phyloP scores from a whole-genome alignment of 2,113 vertebrate genomes.

The Nesospiza acunhae region DNA sequence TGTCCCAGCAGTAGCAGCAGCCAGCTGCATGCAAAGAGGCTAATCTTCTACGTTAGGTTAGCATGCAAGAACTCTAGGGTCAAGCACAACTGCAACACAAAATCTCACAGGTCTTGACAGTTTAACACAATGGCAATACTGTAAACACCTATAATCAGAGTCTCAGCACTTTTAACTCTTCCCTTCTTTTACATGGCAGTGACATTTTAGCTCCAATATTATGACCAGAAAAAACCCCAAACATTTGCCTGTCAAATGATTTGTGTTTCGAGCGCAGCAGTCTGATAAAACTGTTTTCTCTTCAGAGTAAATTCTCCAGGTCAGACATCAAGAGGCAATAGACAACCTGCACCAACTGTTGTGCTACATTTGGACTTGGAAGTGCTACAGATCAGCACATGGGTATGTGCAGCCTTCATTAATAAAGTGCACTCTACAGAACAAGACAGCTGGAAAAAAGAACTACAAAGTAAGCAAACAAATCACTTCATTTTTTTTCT shows the following conservation, averaged over 20 bases:
- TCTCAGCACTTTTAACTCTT: neutral
- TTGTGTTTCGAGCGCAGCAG: neutral
- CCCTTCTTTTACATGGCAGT: neutral
- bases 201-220: neutral
- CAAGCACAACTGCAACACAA: conserved; percentile 81
- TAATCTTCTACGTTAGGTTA: conserved; percentile 82
- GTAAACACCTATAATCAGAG: neutral
- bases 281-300: neutral
- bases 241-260: neutral
- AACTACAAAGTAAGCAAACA: neutral
- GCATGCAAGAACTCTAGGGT: conserved; percentile 86
- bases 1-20: conserved; percentile 63
- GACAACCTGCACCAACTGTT: neutral
- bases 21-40: conserved; percentile 86
- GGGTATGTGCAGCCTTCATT: neutral
- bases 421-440: neutral
- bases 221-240: neutral
- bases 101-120: conserved; percentile 73
- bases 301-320: neutral
- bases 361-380: neutral
- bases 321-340: neutral
- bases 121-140: conserved; percentile 16
- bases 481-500: neutral
- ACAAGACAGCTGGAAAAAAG: neutral
- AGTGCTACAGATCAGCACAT: neutral